Percentiles rank a stretch among this genome's conserved stretches.
These are phyloP conservation scores for Struthidea cinerea DNA, from an alignment of 2,113 vertebrate species.

Conservation along the genomic window DNA sequence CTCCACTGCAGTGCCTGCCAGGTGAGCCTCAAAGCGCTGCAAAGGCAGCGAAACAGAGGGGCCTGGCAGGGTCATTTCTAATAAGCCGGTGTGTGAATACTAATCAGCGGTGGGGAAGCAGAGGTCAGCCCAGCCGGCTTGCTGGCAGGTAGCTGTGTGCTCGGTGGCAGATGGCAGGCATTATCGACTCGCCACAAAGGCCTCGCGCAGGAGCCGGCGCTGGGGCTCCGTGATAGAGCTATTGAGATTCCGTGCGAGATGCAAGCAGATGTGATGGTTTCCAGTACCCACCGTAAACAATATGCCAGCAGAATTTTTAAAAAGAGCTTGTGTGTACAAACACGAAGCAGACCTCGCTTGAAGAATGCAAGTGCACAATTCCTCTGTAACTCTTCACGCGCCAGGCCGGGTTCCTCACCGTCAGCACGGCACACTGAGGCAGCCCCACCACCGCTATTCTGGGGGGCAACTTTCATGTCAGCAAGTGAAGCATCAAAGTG, in stretches of 20 bases:
- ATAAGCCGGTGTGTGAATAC: conserved; percentile 79
- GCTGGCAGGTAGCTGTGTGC: conserved; percentile 82
- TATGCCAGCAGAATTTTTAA: conserved; percentile 80
- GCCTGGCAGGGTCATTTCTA: conserved; percentile 78
- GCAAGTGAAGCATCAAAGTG: not conserved
- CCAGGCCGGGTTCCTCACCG: not conserved
- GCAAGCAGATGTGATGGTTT: conserved; percentile 80
- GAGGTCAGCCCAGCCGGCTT: conserved; percentile 78
- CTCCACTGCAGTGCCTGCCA: conserved; percentile 76
- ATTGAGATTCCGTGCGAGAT: conserved; percentile 82
- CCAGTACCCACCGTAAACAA: conserved; percentile 76
- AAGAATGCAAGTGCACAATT: conserved; percentile 38
- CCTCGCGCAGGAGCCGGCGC: conserved; percentile 71
- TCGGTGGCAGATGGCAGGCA: conserved; percentile 84
- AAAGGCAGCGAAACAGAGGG: conserved; percentile 72
- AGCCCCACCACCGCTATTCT: not conserved
- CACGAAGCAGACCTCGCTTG: conserved; percentile 63
- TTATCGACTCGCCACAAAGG: conserved; percentile 81
- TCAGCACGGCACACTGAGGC: not conserved
- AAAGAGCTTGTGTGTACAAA: conserved; percentile 78
- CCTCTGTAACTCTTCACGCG: conserved; percentile 38
- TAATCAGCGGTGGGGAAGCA: conserved; percentile 78
- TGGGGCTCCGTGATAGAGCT: conserved; percentile 72
- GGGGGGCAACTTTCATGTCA: not conserved
- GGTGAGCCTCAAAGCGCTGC: conserved; percentile 76